These are phyloP conservation scores for Uropetala carovei DNA, from an alignment of 2,888 invertebrate species.

Conservation along the genomic window DNA sequence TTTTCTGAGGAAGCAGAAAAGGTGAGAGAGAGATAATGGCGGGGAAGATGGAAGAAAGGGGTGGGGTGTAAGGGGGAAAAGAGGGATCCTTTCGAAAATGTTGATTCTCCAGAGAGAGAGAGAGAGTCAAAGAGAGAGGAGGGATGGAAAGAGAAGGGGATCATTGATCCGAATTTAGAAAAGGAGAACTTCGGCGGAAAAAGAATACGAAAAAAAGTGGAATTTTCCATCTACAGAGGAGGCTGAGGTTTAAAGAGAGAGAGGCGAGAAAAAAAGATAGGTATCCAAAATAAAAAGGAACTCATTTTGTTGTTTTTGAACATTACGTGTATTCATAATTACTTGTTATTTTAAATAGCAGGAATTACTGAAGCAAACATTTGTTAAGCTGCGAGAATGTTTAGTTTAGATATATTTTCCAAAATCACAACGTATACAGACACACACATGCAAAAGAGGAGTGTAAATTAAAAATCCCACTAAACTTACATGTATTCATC, in stretches of 20 bases:
- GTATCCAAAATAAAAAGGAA: too few species aligned
- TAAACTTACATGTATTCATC: too few species aligned
- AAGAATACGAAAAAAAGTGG: background rate
- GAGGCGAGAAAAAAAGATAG: background rate
- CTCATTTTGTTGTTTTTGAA: too few species aligned
- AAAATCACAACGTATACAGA: too few species aligned
- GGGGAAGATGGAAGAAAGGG: background rate
- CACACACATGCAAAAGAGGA: too few species aligned
- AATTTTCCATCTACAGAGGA: background rate
- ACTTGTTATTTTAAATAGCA: too few species aligned
- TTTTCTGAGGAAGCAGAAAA: background rate
- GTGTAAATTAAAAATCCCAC: too few species aligned
- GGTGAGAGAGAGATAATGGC: background rate
- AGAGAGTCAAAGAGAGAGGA: background rate
- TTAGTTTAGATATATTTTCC: too few species aligned
- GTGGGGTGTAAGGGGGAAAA: background rate
- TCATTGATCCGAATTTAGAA: background rate
- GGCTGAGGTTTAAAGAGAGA: background rate
- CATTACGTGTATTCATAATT: too few species aligned
- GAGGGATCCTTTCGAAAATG: constrained; percentile 31
- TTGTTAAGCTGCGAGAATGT: too few species aligned
- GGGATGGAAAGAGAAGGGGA: background rate
- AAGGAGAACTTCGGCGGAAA: background rate
- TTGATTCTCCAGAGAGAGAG: background rate
- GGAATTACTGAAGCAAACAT: too few species aligned